These are phyloP conservation scores for Hirtodrosophila cameraria DNA, from an alignment of 2,888 invertebrate species.

Conservation along the genomic window DNA sequence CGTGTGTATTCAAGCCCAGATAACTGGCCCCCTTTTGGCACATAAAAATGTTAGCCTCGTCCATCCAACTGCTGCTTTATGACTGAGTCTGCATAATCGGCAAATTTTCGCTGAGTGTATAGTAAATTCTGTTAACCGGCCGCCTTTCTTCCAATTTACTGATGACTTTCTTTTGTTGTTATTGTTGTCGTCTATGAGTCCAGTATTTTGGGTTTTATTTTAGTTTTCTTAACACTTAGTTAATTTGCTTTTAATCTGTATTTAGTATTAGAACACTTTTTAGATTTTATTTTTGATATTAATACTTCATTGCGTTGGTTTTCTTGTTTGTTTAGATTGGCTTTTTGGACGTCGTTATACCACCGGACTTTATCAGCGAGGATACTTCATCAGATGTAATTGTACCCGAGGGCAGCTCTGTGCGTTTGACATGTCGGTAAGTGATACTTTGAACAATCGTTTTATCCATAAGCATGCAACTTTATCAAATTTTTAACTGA, in stretches of 20 bases:
- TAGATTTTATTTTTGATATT: too few relatives aligned
- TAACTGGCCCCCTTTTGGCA: constrained; percentile 38
- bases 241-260: neutral
- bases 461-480: neutral
- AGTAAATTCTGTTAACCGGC: constrained; percentile 40
- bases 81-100: constrained; percentile 72
- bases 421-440: constrained; percentile 87
- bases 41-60: constrained; percentile 63
- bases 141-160: constrained; percentile 25
- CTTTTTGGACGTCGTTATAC: constrained; percentile 92
- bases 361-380: constrained; percentile 94
- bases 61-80: constrained; percentile 54
- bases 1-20: constrained; percentile 6
- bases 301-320: too few relatives aligned
- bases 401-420: constrained; percentile 92
- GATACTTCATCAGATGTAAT: constrained; percentile 95
- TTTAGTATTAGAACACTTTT: too few relatives aligned
- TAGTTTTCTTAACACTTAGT: neutral
- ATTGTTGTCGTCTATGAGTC: neutral
- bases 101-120: constrained; percentile 66
- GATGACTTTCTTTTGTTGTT: constrained; percentile 42
- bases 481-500: too few relatives aligned
- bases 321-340: constrained; percentile 87
- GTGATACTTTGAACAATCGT: constrained; percentile 41
- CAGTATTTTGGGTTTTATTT: neutral